A percentile compares a stretch with the other conserved stretches of the same genome.
Conservation (phyloP, 1,140 invertebrate species). For the Episyrphus balteatus region DNA sequence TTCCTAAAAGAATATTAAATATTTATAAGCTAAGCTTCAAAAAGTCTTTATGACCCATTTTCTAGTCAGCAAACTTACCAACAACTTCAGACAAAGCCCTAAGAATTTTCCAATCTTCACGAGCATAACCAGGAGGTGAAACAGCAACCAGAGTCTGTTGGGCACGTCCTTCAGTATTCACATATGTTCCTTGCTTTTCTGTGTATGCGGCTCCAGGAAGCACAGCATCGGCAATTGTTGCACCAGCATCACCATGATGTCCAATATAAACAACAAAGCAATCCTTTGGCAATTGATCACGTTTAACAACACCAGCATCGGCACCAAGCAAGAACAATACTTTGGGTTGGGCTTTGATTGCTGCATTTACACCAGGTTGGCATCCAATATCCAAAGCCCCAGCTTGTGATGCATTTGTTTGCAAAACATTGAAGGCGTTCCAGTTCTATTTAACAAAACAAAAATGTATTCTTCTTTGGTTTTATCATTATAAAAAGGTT, state of each 20-base stretch:
- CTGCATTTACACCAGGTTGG: conserved; percentile 60
- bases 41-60: too few relatives aligned
- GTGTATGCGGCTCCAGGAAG: conserved; percentile 97
- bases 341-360: conserved; percentile 59
- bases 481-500: conserved; percentile 7
- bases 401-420: conserved; percentile 84
- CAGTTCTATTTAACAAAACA: conserved; percentile 23
- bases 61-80: conserved; percentile 48
- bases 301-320: conserved; percentile 71
- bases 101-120: conserved; percentile 98
- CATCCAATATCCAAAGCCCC: conserved; percentile 95
- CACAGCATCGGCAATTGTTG: conserved; percentile 84
- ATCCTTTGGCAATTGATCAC: conserved; percentile 68
- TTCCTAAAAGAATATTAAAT: conserved; percentile 11
- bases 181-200: conserved; percentile 93
- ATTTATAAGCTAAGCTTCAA: too few relatives aligned
- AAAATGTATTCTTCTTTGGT: neutral
- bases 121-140: conserved; percentile 84
- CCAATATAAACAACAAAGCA: conserved; percentile 92
- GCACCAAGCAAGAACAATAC: conserved; percentile 88
- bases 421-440: conserved; percentile 83
- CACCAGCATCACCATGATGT: conserved; percentile 92
- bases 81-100: conserved; percentile 62
- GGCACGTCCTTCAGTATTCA: conserved; percentile 95
- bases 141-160: conserved; percentile 86